Evolutionary conservation across 2,113 vertebrate species (phyloP), one percentile per base, ranked within the genome.

Genomic region (Rallus limicola): DNA sequence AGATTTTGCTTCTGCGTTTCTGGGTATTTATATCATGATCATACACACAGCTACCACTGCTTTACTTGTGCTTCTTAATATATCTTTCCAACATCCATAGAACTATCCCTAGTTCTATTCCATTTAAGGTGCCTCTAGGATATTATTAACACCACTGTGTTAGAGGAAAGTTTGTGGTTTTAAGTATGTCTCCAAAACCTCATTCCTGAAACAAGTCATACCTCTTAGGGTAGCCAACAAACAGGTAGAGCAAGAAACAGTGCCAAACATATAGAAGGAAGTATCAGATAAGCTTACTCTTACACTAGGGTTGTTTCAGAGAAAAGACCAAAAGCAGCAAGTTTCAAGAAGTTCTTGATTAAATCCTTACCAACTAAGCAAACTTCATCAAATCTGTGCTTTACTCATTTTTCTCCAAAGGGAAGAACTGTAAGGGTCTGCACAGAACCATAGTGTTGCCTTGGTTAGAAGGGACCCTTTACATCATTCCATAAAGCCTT

Each of bases 221-320:
- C 18, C 36, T 90, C 91, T 92, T 64, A 72, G 33, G 52, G 69
- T 7, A 84, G 55, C 12, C 46, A 81, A 25, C 48, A 64, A 89
- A 92, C 88, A 84, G 68, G 74, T 56, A 77, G 48, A 69, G 50
- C 82, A 87, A 92, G 91, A 95, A 93, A 77, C 11, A 44, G 14
- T 64, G 59, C 59, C 88, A 92, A 81, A 76, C 21, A 31, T 40
- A 53, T 4, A 87, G 34, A 28, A 81, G 38, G 74, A 90, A 77
- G 55, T 69, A 87, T 38, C 42, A 81, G 53, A 58, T 77, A 82
- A 76, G 8, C 18, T 90, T 58, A 72, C 31, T 63, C 11, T 55
- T 63, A 59, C 3, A 8, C 38, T 40, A 24, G 14, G 13, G 19
- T 28, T 80, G 38, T 64, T 89, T 77, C 48, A 77, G 72, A 69